Percentiles rank a stretch among this genome's conserved stretches.
Conservation (phyloP, 2,113 vertebrate species). For the Enhydra lutris region DNA sequence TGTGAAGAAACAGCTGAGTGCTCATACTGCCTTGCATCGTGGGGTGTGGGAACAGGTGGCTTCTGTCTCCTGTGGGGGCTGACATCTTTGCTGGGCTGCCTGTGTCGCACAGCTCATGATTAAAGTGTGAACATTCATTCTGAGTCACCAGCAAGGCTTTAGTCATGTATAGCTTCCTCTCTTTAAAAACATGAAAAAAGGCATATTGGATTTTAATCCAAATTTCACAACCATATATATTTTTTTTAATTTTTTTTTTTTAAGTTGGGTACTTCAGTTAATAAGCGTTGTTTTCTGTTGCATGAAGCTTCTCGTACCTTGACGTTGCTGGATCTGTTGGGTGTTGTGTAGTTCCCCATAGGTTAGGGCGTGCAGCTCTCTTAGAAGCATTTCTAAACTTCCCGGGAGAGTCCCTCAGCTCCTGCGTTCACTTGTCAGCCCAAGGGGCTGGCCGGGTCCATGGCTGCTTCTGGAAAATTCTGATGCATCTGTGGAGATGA, state of each 20-base stretch:
- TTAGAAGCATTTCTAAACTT: neutral
- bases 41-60: fast-evolving
- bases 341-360: neutral
- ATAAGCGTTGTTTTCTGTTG: neutral
- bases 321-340: neutral
- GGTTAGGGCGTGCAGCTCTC: neutral
- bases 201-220: neutral
- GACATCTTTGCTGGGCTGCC: fast-evolving
- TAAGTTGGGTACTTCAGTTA: neutral
- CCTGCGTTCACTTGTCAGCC: neutral
- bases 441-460: neutral
- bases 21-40: fast-evolving
- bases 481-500: neutral
- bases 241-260: neutral
- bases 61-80: neutral
- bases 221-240: neutral
- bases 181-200: neutral
- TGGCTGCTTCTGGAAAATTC: neutral
- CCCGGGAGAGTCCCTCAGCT: neutral
- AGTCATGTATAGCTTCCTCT: neutral
- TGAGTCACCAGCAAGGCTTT: neutral
- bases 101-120: fast-evolving
- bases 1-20: neutral
- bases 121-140: fast-evolving
- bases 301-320: neutral